phyloP scores from a whole-genome alignment of 2,888 invertebrate genomes.

The Chaetoderma sp. region DNA sequence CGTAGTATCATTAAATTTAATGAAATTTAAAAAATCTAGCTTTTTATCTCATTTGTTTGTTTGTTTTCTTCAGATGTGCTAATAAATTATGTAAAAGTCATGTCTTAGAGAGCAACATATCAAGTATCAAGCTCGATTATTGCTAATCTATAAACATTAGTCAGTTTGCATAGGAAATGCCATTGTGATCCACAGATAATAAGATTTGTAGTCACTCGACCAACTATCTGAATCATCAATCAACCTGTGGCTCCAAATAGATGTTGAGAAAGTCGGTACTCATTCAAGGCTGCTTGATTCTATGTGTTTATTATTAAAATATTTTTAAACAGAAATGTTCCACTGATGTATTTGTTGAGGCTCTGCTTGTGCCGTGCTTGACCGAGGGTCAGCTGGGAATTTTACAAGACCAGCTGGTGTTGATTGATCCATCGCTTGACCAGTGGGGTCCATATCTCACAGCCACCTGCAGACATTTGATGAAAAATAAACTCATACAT shows the following conservation, averaged over 20 bases:
- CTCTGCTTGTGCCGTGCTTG: slow-evolving; percentile 62
- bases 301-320: background rate
- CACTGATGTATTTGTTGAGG: slow-evolving; percentile 66
- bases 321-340: slow-evolving; percentile 49
- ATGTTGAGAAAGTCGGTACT: no score
- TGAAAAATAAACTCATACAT: slow-evolving; percentile 57
- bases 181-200: no score
- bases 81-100: no score
- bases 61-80: no score
- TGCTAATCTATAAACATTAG: no score
- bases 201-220: no score
- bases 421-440: slow-evolving; percentile 62
- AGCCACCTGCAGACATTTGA: slow-evolving; percentile 63
- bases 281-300: background rate
- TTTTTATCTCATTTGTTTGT: no score
- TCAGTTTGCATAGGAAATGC: no score
- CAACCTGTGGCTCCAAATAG: background rate
- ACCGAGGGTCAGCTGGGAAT: slow-evolving; percentile 56
- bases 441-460: slow-evolving; percentile 63
- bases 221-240: background rate
- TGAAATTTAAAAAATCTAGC: no score
- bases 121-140: no score
- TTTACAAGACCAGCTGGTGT: slow-evolving; percentile 60
- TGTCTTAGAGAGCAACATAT: no score
- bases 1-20: no score